Percentiles rank a stretch among this genome's conserved stretches.
Evolutionary conservation across 2,113 vertebrate species (phyloP).

Genomic region (Colossoma macropomum): DNA sequence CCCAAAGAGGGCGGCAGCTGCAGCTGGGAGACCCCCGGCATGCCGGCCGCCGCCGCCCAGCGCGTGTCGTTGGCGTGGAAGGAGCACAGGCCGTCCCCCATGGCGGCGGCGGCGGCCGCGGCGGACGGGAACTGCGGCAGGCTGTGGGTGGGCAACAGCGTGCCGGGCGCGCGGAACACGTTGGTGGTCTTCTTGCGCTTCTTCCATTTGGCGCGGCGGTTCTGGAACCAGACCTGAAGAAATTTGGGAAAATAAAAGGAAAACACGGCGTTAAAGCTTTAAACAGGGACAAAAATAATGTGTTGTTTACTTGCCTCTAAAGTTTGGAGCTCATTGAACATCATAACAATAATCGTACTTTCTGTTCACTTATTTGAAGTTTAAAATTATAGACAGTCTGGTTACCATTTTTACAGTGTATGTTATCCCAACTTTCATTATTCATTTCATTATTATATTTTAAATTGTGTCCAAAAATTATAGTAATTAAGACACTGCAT

Average conservation of each 20-base stretch:
- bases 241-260: no score
- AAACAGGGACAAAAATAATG: no score
- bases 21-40: slow-evolving; percentile 93
- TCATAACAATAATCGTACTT: no score
- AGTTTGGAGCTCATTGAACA: neutral
- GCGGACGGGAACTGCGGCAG: slow-evolving; percentile 90
- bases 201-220: slow-evolving; percentile 96
- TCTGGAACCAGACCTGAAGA: slow-evolving; percentile 95
- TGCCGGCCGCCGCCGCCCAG: slow-evolving; percentile 91
- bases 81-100: slow-evolving; percentile 96
- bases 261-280: no score
- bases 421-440: no score
- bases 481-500: no score
- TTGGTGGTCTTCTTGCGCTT: slow-evolving; percentile 99
- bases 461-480: no score
- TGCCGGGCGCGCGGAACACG: slow-evolving; percentile 93
- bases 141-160: slow-evolving; percentile 91
- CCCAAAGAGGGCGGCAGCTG: slow-evolving; percentile 91
- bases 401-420: no score
- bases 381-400: no score
- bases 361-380: no score
- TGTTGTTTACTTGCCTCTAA: no score
- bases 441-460: no score
- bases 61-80: slow-evolving; percentile 97
- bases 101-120: slow-evolving; percentile 87